Evolutionary conservation across 2,797 vertebrate species (phyloP), one percentile per base, ranked within the genome.

Genomic region (Chloroceryle inda): DNA sequence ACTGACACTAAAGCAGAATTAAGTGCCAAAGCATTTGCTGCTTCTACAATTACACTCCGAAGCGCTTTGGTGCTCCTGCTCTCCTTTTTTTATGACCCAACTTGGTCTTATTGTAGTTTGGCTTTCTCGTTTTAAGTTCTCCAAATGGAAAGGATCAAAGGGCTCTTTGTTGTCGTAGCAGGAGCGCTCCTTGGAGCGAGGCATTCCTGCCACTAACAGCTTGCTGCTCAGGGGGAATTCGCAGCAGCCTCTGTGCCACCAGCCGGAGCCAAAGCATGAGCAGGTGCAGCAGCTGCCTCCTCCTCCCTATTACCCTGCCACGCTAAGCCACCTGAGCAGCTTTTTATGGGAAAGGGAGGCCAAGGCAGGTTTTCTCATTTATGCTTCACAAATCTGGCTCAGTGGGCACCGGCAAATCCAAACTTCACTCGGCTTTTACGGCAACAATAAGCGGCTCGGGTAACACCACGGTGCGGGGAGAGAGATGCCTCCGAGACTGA

Each of bases 101-200:
- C 94, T 97, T 95, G 94, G 94, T 95, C 96, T 92, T 78, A 95
- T 69, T 96, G 92, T 94, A 90, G 92, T 91, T 96, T 96, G 95
- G 91, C 85, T 92, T 88, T 96, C 80, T 92, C 49, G 33, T 97
- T 96, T 95, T 82, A 96, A 96, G 94, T 94, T 92, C 92, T 96
- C 94, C 92, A 97, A 96, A 94, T 85, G 92, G 95, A 96, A 96
- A 88, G 94, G 96, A 97, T 97, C 97, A 97, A 97, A 97, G 92
- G 80, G 81, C 93, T 83, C 96, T 96, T 96, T 97, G 96, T 95
- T 96, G 94, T 77, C 35, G 10, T 66, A 6, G 95, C 81, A 73
- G 93, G 94, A 94, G 93, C 23, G 2, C 94, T 92, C 67, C 88
- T 67, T 6, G 1, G 71, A 84, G 88, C 35, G 11, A 59, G 74